Conservation (phyloP, 2,888 invertebrate species). For the Zeuzera pyrina region DNA sequence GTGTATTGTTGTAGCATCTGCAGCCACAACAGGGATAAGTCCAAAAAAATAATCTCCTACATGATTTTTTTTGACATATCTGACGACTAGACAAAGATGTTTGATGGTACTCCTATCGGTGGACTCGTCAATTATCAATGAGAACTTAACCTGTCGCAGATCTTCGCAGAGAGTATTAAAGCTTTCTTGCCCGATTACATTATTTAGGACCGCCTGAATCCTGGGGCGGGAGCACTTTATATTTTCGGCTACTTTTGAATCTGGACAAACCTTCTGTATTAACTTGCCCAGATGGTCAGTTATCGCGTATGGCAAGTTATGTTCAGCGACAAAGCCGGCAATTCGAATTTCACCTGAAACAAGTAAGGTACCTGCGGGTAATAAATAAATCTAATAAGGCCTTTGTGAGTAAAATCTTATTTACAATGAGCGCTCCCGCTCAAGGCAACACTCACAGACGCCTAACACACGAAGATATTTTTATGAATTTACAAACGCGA, state of each 20-base stretch:
- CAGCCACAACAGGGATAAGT: slow-evolving; percentile 3
- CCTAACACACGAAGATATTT: too few species aligned
- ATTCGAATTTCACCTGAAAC: not conserved
- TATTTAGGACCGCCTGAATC: slow-evolving; percentile 1
- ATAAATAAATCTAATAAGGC: too few species aligned
- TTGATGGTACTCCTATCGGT: slow-evolving; percentile 4
- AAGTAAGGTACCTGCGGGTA: too few species aligned
- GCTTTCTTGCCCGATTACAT: slow-evolving; percentile 4
- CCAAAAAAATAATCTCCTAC: slow-evolving; percentile 3
- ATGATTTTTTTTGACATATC: slow-evolving; percentile 3
- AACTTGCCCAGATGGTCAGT: not conserved
- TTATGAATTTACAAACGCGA: too few species aligned
- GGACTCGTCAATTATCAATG: slow-evolving; percentile 6
- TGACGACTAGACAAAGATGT: slow-evolving; percentile 5
- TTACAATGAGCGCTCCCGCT: too few species aligned
- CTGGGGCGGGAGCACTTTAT: not conserved
- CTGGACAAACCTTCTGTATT: not conserved
- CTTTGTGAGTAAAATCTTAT: too few species aligned
- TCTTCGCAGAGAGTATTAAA: slow-evolving; percentile 3
- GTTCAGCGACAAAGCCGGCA: not conserved
- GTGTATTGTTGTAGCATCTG: slow-evolving; percentile 2
- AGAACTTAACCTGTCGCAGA: slow-evolving; percentile 3
- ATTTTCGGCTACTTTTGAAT: slow-evolving; percentile 1
- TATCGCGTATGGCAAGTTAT: slow-evolving; percentile 1
- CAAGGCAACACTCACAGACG: too few species aligned